These are phyloP conservation scores for Rattus norvegicus DNA, from an alignment of 2,113 vertebrate species.

Conservation along the genomic window DNA sequence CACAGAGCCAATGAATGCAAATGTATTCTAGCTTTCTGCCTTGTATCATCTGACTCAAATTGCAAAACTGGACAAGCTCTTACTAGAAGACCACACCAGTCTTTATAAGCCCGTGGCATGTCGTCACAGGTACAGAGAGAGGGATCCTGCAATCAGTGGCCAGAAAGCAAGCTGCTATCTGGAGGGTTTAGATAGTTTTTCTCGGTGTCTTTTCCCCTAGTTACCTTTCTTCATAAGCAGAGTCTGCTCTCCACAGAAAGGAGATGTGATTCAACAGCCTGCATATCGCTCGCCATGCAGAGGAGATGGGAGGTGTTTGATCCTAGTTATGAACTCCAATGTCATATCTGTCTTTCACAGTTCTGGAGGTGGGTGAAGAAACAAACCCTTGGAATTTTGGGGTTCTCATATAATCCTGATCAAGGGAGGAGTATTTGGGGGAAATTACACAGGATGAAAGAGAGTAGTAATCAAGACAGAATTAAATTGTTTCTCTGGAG, in stretches of 20 bases:
- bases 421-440: neutral
- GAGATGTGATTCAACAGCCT: neutral
- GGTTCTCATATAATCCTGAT: slow-evolving; percentile 33
- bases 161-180: slow-evolving; percentile 25
- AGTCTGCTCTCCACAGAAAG: neutral
- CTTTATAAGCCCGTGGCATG: neutral
- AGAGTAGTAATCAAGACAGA: slow-evolving; percentile 12
- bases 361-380: neutral
- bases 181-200: neutral
- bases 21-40: slow-evolving; percentile 76
- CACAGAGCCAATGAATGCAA: slow-evolving; percentile 68
- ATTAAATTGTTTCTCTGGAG: slow-evolving; percentile 35
- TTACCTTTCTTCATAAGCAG: neutral
- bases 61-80: slow-evolving; percentile 59
- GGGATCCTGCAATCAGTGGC: neutral
- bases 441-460: neutral
- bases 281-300: neutral
- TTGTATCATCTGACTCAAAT: slow-evolving; percentile 20
- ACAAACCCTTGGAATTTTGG: neutral
- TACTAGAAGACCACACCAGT: slow-evolving; percentile 56
- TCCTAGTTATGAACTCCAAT: neutral
- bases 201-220: neutral
- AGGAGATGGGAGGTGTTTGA: neutral
- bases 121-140: neutral
- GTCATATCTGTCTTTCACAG: neutral